These are phyloP conservation scores for Danaus melanippus DNA, from an alignment of 1,140 invertebrate species.

Conservation along the genomic window DNA sequence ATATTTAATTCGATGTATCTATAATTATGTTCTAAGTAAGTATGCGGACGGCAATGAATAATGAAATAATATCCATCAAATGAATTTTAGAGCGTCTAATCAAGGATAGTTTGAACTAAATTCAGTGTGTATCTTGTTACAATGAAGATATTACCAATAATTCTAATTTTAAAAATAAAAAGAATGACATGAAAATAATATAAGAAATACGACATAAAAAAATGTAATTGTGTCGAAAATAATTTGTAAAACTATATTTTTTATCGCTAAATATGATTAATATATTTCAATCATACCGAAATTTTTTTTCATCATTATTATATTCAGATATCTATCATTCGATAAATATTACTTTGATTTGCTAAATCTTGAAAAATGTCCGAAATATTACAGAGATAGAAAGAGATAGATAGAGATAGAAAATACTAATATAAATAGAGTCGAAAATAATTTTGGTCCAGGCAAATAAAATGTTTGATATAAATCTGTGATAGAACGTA, in stretches of 20 bases:
- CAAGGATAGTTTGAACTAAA: no score
- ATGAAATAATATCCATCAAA: no score
- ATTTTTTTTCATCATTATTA: neutral
- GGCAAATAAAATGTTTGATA: slow-evolving; percentile 2
- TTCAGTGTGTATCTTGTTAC: no score
- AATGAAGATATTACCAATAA: no score
- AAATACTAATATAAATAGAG: slow-evolving; percentile 24
- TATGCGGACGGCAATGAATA: no score
- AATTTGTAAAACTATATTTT: neutral
- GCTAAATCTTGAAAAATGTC: slow-evolving; percentile 6
- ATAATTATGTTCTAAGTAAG: no score
- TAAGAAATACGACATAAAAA: neutral
- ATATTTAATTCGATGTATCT: no score
- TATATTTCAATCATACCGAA: neutral
- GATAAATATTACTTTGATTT: slow-evolving; percentile 3
- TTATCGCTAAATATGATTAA: neutral
- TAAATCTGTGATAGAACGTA: no score
- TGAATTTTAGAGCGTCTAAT: no score
- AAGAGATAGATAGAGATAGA: slow-evolving; percentile 10
- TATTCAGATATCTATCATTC: slow-evolving; percentile 7
- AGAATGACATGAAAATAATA: neutral
- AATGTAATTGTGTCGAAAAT: neutral
- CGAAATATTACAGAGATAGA: slow-evolving; percentile 10
- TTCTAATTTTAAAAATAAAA: no score
- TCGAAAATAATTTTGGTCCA: slow-evolving; percentile 21